Conservation (phyloP, 2,113 vertebrate species). For the Oriolus oriolus region DNA sequence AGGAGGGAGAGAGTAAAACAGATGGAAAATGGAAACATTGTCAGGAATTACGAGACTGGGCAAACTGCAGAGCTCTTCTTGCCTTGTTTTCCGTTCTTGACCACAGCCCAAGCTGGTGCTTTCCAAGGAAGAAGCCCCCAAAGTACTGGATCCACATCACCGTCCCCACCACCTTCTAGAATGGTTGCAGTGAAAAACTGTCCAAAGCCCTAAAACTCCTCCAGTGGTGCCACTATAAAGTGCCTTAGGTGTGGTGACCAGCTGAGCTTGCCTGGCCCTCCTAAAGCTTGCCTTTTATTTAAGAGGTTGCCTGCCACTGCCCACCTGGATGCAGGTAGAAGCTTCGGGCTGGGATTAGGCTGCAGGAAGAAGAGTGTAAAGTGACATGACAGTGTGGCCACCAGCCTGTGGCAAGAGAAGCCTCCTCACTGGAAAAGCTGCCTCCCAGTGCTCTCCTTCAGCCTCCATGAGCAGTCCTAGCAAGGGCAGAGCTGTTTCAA, state of each 20-base stretch:
- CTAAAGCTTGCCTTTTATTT: not conserved
- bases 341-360: not conserved
- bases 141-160: not conserved
- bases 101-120: not conserved
- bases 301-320: not conserved
- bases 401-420: not conserved
- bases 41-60: not conserved
- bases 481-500: rapidly evolving
- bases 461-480: not conserved
- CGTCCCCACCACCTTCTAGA: rapidly evolving
- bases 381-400: not conserved
- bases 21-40: not conserved
- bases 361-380: not conserved
- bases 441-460: not conserved
- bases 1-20: not conserved
- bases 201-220: not conserved
- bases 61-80: not conserved
- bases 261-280: not conserved
- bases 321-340: not conserved
- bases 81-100: not conserved
- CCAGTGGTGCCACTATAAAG: not conserved
- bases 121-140: not conserved
- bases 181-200: not conserved
- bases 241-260: not conserved
- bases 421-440: not conserved